Evolutionary conservation across 2,797 vertebrate genomes (phyloP).

Genomic region (Leptatherina wallacei): DNA sequence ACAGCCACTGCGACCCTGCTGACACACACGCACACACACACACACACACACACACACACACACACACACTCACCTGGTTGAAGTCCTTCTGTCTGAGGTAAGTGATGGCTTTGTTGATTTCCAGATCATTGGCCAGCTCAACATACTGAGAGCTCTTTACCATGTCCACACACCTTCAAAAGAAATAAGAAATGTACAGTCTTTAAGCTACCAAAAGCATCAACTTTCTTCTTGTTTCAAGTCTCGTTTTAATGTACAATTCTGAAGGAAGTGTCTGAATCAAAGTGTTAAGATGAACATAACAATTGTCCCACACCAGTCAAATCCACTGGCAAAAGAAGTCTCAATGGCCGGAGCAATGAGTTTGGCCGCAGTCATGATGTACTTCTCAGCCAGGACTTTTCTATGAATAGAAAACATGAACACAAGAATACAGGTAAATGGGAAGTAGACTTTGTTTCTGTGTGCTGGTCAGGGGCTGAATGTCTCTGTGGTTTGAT

Average conservation of each 20-base stretch:
- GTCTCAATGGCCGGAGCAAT: slow-evolving; percentile 94
- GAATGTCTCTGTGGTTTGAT: background rate
- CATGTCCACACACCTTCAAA: slow-evolving; percentile 93
- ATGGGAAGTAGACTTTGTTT: background rate
- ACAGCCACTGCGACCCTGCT: no score
- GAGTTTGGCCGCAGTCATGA: slow-evolving; percentile 97
- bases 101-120: slow-evolving; percentile 98
- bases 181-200: background rate
- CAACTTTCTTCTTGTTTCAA: background rate
- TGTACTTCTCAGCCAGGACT: slow-evolving; percentile 92
- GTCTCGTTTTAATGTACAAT: background rate
- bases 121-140: slow-evolving; percentile 95
- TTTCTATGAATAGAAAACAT: slow-evolving; percentile 80
- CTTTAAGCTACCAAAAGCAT: background rate
- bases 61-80: slow-evolving; percentile 87
- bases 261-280: background rate
- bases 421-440: background rate
- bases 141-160: slow-evolving; percentile 95
- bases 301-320: slow-evolving; percentile 85
- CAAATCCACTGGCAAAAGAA: slow-evolving; percentile 93
- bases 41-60: background rate
- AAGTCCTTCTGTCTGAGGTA: slow-evolving; percentile 95
- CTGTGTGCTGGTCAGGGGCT: background rate
- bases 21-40: no score
- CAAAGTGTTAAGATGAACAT: slow-evolving; percentile 23